phyloP scores from a whole-genome alignment of 2,888 invertebrate species.

The Neuroscelio doddi region DNA sequence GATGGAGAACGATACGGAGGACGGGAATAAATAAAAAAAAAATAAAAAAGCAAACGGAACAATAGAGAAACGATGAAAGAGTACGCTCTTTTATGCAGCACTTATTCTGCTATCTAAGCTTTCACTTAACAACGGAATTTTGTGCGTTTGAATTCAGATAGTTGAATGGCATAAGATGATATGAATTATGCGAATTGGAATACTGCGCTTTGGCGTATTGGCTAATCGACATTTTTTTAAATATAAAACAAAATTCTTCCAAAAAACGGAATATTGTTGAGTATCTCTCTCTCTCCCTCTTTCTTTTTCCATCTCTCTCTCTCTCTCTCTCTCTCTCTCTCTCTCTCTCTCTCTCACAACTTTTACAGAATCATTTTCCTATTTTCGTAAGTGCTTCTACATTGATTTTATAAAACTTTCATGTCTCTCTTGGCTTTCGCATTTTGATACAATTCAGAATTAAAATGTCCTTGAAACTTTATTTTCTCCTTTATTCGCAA shows the following conservation, averaged over 20 bases:
- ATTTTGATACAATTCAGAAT: slow-evolving; percentile 8
- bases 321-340: no score
- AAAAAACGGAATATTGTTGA: no score
- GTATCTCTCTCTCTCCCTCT: no score
- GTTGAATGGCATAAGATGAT: slow-evolving; percentile 12
- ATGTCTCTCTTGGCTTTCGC: not conserved
- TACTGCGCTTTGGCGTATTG: slow-evolving; percentile 4
- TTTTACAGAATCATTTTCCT: slow-evolving; percentile 19
- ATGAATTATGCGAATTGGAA: slow-evolving; percentile 31
- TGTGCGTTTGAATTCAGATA: not conserved
- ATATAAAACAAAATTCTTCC: not conserved
- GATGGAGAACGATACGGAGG: slow-evolving; percentile 1
- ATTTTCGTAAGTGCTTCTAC: slow-evolving; percentile 19
- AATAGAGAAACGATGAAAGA: slow-evolving; percentile 21
- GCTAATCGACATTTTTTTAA: slow-evolving; percentile 5
- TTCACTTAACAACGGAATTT: slow-evolving; percentile 20
- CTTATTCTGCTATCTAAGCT: slow-evolving; percentile 34
- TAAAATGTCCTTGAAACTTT: slow-evolving; percentile 36
- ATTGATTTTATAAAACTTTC: slow-evolving; percentile 19
- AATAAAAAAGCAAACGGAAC: slow-evolving; percentile 16
- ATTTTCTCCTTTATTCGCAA: no score
- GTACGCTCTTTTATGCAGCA: slow-evolving; percentile 29
- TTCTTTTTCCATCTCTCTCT: no score
- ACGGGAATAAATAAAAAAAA: slow-evolving; percentile 19
- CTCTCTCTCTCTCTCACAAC: no score